These are phyloP conservation scores for Rhyacichthys aspro DNA, from an alignment of 2,797 vertebrate genomes.

Conservation along the genomic window DNA sequence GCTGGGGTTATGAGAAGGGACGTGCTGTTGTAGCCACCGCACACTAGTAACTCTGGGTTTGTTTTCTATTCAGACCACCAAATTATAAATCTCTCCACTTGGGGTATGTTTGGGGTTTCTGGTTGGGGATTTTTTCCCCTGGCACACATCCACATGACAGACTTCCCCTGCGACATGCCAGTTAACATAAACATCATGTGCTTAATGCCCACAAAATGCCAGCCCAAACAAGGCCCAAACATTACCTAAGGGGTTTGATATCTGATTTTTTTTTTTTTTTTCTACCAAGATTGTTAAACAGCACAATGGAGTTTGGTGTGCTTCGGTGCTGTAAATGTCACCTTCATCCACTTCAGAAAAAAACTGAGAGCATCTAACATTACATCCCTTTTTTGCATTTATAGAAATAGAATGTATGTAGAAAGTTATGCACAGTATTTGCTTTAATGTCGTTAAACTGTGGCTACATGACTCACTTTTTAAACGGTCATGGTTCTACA, in stretches of 20 bases:
- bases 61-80: slow-evolving; percentile 70
- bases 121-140: slow-evolving; percentile 70
- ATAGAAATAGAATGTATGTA: no score
- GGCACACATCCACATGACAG: slow-evolving; percentile 67
- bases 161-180: slow-evolving; percentile 64
- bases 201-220: slow-evolving; percentile 59
- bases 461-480: no score
- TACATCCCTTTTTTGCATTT: no score
- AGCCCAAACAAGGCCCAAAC: slow-evolving; percentile 39
- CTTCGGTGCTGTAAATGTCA: no score
- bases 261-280: no score
- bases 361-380: no score
- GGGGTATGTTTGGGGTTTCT: slow-evolving; percentile 75
- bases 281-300: no score
- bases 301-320: no score
- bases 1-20: slow-evolving; percentile 70
- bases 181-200: slow-evolving; percentile 63
- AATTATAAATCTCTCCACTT: slow-evolving; percentile 78
- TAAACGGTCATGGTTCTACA: no score
- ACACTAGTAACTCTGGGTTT: slow-evolving; percentile 67
- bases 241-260: background rate
- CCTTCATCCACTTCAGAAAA: no score
- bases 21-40: slow-evolving; percentile 61
- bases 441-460: no score
- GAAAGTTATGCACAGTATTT: no score